phyloP scores from a whole-genome alignment of 2,888 invertebrate species.

The Drosophila eohydei region DNA sequence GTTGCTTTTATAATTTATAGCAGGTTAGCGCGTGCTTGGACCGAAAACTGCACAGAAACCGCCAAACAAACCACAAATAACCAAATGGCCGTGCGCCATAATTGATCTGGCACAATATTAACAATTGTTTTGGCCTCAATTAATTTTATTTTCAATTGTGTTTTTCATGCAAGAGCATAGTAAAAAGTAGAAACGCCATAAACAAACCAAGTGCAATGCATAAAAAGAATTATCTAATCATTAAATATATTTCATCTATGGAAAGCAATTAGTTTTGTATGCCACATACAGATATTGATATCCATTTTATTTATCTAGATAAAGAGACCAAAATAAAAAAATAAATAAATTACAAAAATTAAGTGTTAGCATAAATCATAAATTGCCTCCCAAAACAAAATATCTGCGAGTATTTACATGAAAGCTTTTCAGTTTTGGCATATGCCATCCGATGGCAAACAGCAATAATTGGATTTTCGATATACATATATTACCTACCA shows the following conservation, averaged over 20 bases:
- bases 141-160: conserved; percentile 22
- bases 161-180: neutral
- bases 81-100: conserved; percentile 41
- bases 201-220: neutral
- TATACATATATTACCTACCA: conserved; percentile 30
- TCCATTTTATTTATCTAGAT: neutral
- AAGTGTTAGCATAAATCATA: neutral
- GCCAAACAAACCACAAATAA: conserved; percentile 58
- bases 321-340: neutral
- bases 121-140: conserved; percentile 27
- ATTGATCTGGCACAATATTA: conserved; percentile 47
- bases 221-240: conserved; percentile 2
- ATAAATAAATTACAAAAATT: conserved; percentile 9
- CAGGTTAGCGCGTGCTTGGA: conserved; percentile 39
- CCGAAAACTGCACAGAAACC: conserved; percentile 45
- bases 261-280: neutral
- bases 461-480: conserved; percentile 72
- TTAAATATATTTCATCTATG: neutral
- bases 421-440: conserved; percentile 22
- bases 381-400: conserved; percentile 8
- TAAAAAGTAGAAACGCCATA: neutral
- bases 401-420: conserved; percentile 19
- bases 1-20: conserved; percentile 68
- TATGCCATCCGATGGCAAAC: conserved; percentile 52
- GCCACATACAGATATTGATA: neutral